Conservation (phyloP, 1,140 invertebrate genomes). For the Globodera rostochiensis region DNA sequence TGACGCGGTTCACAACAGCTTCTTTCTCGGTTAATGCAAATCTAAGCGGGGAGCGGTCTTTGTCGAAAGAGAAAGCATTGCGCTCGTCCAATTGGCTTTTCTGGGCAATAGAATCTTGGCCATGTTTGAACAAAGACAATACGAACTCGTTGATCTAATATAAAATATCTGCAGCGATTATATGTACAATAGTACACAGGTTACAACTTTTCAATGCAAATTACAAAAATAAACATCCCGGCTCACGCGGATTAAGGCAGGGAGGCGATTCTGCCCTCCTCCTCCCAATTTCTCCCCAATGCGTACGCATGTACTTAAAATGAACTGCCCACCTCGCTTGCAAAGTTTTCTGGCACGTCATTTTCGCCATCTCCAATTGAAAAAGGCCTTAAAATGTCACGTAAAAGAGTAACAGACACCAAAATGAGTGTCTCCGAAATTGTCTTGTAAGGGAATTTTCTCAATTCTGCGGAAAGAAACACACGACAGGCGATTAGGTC, state of each 20-base stretch:
- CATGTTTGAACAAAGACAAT: slow-evolving; percentile 82
- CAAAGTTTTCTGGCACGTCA: slow-evolving; percentile 85
- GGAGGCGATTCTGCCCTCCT: too few relatives aligned
- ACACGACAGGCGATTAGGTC: slow-evolving; percentile 44
- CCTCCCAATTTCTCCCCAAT: too few relatives aligned
- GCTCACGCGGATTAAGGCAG: too few relatives aligned
- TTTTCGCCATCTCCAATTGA: slow-evolving; percentile 47
- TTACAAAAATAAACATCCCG: too few relatives aligned
- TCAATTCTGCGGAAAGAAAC: slow-evolving; percentile 68
- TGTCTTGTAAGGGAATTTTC: slow-evolving; percentile 82
- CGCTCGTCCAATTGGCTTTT: slow-evolving; percentile 46
- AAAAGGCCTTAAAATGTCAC: slow-evolving; percentile 80
- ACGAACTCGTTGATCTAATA: slow-evolving; percentile 80
- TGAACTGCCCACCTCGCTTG: slow-evolving; percentile 75
- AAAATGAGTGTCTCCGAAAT: slow-evolving; percentile 89
- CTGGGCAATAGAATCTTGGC: slow-evolving; percentile 74
- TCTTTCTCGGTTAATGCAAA: slow-evolving; percentile 24
- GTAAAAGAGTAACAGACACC: slow-evolving; percentile 84
- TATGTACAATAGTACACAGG: too few relatives aligned
- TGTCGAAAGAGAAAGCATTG: not conserved
- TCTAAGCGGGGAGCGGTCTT: not conserved
- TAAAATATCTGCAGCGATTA: not conserved
- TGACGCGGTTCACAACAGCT: slow-evolving; percentile 82
- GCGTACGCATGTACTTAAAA: too few relatives aligned
- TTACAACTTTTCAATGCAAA: too few relatives aligned